Base-by-base conservation (phyloP, 2,888 invertebrate genomes). In the Eristalis pertinax region DNA sequence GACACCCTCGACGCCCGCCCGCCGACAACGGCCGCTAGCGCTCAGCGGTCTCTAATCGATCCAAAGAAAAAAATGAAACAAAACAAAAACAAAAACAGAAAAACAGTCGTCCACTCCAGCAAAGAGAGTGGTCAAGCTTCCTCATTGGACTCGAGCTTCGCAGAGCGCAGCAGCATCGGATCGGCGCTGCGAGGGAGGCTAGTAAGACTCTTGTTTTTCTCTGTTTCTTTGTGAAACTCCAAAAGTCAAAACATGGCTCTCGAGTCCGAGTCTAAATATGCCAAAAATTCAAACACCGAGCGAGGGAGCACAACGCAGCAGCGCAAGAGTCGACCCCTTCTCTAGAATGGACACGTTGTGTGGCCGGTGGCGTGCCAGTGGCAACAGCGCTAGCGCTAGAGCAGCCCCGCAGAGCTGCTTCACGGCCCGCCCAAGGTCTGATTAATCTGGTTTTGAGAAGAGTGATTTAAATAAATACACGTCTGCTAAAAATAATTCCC, bases 381-480 rank as follows among this genome's bases (percentile, higher is more conserved):
- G 13, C 38, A 35, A 11, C 35, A 38, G 38, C 38, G 38, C 38
- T 38, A 38, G 38, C 38, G 38, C 38, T 38, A 38, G 38, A 38
- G 38, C 13, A 38, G 38, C 13, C 13, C 13, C 38, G 38, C 38
- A 2, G 13, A 38, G 26, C 60, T 7, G 56, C 43, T 56, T 67
- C 7, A 13, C 41, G 15, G 24, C 68, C 62, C 43, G 78, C 26
- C 68, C 78, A 86, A 86, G 86, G 86, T 86, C 78, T 78, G 86
- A 70, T 72, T 86, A 86, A 86, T 86, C 86, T 86, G 86, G 86
- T 85, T 85, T 74, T 26, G 35, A 60, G 72, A 68, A 64, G 64
- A 41, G 38, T 56, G 68, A 81, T 77, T 73, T 80, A 56, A 80
- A 81, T 81, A 81, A 81, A 80, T 68, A 85, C 81, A 73, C 68